Evolutionary conservation across 2,888 invertebrate species (phyloP).

Genomic region (Limnephilus lunatus): DNA sequence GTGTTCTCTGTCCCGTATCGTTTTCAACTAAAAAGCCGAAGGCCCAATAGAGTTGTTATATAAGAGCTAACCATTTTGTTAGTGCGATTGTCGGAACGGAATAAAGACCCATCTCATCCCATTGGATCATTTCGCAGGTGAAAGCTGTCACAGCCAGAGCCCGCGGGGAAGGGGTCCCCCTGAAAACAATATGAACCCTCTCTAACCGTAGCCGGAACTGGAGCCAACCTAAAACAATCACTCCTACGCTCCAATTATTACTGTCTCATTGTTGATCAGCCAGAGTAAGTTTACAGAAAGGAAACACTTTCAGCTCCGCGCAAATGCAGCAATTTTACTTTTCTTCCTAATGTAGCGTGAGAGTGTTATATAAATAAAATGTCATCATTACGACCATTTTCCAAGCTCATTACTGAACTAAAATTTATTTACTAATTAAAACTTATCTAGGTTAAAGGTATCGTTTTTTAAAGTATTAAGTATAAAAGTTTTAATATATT

Average conservation of each 20-base stretch:
- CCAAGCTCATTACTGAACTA: neutral
- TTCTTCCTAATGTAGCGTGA: neutral
- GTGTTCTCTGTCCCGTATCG: conserved; percentile 40
- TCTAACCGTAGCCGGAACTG: neutral
- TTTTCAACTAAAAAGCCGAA: conserved; percentile 39
- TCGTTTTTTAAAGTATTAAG: no score
- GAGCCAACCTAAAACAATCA: conserved; percentile 24
- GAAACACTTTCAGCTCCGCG: neutral
- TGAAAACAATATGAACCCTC: conserved; percentile 20
- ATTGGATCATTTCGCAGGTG: conserved; percentile 58
- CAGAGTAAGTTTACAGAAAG: neutral
- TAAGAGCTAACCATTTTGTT: conserved; percentile 55
- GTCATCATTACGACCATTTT: neutral
- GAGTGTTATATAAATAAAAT: neutral
- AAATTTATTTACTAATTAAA: no score
- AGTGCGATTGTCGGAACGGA: conserved; percentile 7
- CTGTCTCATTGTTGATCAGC: conserved; percentile 31
- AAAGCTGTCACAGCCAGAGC: conserved; percentile 44
- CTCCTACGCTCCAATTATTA: conserved; percentile 34
- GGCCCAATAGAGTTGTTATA: conserved; percentile 55
- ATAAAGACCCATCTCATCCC: conserved; percentile 53
- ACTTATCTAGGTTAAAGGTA: neutral
- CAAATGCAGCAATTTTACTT: neutral
- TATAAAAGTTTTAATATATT: neutral
- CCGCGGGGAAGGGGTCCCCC: neutral